Percentiles rank a stretch among this genome's conserved stretches.
phyloP scores from a whole-genome alignment of 1,140 invertebrate genomes.

The Orussus abietinus region DNA sequence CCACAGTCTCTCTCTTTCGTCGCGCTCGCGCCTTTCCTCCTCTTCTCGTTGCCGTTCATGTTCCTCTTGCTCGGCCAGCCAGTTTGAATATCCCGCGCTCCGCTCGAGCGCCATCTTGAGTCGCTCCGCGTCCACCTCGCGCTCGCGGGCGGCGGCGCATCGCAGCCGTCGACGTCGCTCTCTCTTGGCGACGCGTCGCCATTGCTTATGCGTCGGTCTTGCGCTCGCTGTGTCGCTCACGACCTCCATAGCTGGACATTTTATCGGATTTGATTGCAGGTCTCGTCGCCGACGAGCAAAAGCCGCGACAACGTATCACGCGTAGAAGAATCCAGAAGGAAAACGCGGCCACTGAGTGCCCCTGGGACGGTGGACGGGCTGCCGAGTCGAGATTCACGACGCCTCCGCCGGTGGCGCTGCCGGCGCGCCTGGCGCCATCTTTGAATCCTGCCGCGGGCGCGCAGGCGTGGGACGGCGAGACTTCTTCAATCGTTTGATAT shows the following conservation, averaged over 20 bases:
- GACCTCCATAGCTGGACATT: slow-evolving; percentile 20
- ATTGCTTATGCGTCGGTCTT: slow-evolving; percentile 53
- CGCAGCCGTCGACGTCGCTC: slow-evolving; percentile 58
- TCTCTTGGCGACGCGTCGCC: slow-evolving; percentile 61
- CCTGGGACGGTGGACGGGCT: too few relatives aligned
- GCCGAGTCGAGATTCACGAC: too few relatives aligned
- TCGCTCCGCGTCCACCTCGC: slow-evolving; percentile 32
- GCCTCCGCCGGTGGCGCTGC: too few relatives aligned
- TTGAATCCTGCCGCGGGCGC: too few relatives aligned
- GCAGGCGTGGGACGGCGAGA: too few relatives aligned
- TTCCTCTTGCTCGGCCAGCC: slow-evolving; percentile 42
- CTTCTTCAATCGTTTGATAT: too few relatives aligned
- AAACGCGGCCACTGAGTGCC: too few relatives aligned
- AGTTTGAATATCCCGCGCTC: slow-evolving; percentile 48
- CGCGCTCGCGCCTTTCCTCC: slow-evolving; percentile 49
- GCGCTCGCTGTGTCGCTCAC: neutral
- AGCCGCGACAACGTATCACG: too few relatives aligned
- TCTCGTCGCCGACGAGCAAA: too few relatives aligned
- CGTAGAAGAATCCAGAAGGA: too few relatives aligned
- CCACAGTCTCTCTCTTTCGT: slow-evolving; percentile 38
- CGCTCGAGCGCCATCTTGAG: slow-evolving; percentile 29
- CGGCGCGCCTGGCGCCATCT: too few relatives aligned
- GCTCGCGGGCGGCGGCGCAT: slow-evolving; percentile 44
- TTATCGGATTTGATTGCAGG: slow-evolving; percentile 18
- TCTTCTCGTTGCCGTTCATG: slow-evolving; percentile 47